Conservation (phyloP, 1,140 invertebrate genomes). For the Bombus difficillimus region DNA sequence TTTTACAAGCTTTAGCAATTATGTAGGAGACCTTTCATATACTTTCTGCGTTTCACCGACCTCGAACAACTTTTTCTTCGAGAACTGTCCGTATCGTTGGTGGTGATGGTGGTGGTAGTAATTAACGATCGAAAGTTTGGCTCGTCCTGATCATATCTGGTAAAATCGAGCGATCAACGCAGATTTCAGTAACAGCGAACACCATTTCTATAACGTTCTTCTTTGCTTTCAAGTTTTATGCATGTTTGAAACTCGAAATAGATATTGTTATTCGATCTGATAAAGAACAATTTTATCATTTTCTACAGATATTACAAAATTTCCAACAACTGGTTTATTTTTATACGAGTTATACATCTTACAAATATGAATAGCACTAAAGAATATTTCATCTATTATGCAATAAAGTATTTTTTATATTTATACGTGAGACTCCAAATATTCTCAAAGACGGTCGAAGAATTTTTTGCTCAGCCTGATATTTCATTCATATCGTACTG, state of each 20-base stretch:
- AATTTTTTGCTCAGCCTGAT: no score
- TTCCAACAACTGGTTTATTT: no score
- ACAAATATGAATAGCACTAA: no score
- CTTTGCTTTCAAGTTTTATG: conserved; percentile 18
- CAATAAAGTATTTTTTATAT: no score
- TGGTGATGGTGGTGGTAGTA: conserved; percentile 52
- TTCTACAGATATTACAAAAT: no score
- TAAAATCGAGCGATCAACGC: conserved; percentile 29
- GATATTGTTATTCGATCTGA: background rate
- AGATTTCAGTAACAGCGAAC: conserved; percentile 1
- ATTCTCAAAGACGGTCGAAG: no score
- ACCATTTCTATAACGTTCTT: background rate
- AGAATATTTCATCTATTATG: no score
- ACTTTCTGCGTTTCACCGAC: conserved; percentile 67
- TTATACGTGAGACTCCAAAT: no score
- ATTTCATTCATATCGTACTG: no score
- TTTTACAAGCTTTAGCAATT: background rate
- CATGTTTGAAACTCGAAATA: background rate
- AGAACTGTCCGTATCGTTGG: conserved; percentile 16
- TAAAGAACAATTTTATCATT: background rate
- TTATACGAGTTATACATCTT: no score
- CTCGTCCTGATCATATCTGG: conserved; percentile 47
- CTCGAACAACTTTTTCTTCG: conserved; percentile 65
- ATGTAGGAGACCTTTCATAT: background rate
- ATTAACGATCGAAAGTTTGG: conserved; percentile 69